Conservation (phyloP, 1,140 invertebrate genomes). For the Carposina sasakii region DNA sequence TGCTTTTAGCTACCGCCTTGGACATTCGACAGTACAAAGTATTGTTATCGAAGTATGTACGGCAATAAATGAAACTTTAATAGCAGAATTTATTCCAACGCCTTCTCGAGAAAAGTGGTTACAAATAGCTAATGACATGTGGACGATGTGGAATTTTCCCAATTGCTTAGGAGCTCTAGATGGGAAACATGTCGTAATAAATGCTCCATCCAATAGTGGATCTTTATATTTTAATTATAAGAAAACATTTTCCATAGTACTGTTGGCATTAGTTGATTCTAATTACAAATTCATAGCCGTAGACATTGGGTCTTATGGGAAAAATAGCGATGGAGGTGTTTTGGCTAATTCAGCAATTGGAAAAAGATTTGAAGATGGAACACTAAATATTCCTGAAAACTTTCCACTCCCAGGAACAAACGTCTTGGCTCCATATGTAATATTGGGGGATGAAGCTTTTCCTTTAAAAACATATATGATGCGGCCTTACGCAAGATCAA, state of each 20-base stretch:
- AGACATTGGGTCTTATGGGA: background rate
- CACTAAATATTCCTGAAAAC: background rate
- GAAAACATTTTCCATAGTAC: background rate
- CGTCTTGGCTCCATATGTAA: conserved; percentile 32
- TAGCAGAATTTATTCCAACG: too few relatives aligned
- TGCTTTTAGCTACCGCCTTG: too few relatives aligned
- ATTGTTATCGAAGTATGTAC: too few relatives aligned
- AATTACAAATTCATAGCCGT: background rate
- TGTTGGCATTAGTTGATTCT: background rate
- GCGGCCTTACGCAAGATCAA: conserved; percentile 35
- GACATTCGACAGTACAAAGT: too few relatives aligned
- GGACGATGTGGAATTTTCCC: background rate
- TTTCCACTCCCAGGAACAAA: background rate
- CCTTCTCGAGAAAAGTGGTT: too few relatives aligned
- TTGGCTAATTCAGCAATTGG: background rate
- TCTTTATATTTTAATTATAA: background rate
- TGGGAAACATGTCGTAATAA: background rate
- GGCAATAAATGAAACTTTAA: too few relatives aligned
- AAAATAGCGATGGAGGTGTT: background rate
- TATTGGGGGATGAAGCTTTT: conserved; percentile 61
- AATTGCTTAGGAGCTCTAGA: background rate
- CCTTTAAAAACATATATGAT: conserved; percentile 38
- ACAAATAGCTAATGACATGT: too few relatives aligned
- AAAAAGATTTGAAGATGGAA: background rate
- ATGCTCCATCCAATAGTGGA: too few relatives aligned